phyloP scores from a whole-genome alignment of 2,113 vertebrate species.

The Laticauda colubrina region DNA sequence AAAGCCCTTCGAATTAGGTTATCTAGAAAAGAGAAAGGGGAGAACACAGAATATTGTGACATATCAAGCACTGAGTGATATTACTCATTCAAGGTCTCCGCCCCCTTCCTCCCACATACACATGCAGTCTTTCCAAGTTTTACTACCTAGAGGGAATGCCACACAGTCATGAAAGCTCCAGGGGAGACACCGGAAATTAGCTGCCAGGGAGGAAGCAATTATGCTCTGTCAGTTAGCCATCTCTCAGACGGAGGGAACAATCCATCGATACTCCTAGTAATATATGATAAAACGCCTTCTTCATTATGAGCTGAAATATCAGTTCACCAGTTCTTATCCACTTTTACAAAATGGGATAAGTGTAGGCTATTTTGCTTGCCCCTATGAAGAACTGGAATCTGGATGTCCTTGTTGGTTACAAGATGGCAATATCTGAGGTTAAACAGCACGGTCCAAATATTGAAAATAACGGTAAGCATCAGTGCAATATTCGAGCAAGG shows the following conservation, averaged over 20 bases:
- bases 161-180: too few species aligned
- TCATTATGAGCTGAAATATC: not conserved
- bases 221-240: not conserved
- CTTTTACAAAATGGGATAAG: not conserved
- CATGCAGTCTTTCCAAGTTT: too few species aligned
- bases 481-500: not conserved
- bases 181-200: too few species aligned
- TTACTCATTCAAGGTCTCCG: too few species aligned
- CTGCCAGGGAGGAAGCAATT: not conserved
- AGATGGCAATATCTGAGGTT: not conserved
- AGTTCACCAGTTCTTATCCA: not conserved
- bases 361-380: not conserved
- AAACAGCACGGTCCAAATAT: not conserved
- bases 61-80: too few species aligned
- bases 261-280: not conserved
- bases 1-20: too few species aligned
- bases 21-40: too few species aligned
- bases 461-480: not conserved
- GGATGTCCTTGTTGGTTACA: not conserved
- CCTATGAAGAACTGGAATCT: not conserved
- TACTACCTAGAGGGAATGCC: too few species aligned
- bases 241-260: too few species aligned
- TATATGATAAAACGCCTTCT: not conserved
- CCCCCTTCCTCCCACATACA: too few species aligned
- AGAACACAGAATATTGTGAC: too few species aligned